Evolutionary conservation across 2,797 vertebrate species (phyloP).

Genomic region (Clarias fuscus): DNA sequence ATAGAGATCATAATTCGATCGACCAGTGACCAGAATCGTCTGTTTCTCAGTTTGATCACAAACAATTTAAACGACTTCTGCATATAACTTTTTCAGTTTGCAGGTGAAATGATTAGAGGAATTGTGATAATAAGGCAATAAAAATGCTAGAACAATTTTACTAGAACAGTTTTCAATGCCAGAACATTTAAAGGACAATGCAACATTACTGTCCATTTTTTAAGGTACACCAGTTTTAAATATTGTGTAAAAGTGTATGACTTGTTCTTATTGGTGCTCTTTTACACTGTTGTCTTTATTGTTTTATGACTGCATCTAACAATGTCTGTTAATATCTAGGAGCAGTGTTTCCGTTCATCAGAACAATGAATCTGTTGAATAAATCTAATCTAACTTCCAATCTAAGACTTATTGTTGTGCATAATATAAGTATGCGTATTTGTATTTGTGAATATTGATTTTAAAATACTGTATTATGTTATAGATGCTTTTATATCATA

Average conservation of each 20-base stretch:
- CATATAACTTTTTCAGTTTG: background rate
- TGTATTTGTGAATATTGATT: background rate
- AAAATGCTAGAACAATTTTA: background rate
- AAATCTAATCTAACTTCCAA: background rate
- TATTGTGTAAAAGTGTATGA: background rate
- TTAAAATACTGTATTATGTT: background rate
- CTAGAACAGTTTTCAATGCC: background rate
- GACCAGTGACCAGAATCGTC: no score
- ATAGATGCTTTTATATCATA: background rate
- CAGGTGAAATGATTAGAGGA: background rate
- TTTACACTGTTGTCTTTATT: background rate
- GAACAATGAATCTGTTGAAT: background rate
- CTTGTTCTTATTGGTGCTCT: background rate
- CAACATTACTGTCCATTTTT: background rate
- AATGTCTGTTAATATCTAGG: background rate
- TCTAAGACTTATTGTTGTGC: no score
- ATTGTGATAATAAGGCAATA: background rate
- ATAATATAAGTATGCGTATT: no score
- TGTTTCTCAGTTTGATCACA: no score
- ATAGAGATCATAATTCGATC: no score
- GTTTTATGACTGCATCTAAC: background rate
- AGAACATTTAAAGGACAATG: background rate
- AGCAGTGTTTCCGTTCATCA: background rate
- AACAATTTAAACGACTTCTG: background rate
- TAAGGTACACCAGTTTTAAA: background rate